Evolutionary conservation across 2,888 invertebrate species (phyloP).

Genomic region (Axea sp.): DNA sequence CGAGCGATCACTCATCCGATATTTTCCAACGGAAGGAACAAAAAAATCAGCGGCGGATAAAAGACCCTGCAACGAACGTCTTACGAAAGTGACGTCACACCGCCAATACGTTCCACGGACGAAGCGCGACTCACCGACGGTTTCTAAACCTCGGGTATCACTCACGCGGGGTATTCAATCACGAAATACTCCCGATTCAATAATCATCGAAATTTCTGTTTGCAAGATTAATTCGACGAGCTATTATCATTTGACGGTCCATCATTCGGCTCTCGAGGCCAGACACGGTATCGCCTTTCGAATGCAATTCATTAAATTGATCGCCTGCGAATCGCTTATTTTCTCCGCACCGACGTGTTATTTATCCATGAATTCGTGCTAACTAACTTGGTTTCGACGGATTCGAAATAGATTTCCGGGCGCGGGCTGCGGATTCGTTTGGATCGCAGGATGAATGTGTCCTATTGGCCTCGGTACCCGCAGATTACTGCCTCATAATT

Average conservation of each 20-base stretch:
- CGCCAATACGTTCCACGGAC: conserved; percentile 9
- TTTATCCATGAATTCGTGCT: conserved; percentile 47
- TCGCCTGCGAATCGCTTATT: conserved; percentile 22
- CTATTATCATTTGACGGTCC: conserved; percentile 57
- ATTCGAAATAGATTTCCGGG: conserved; percentile 56
- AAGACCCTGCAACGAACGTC: conserved; percentile 17
- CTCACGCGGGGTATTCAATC: conserved; percentile 40
- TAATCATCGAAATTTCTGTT: conserved; percentile 43
- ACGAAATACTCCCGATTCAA: conserved; percentile 51
- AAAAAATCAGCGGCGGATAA: conserved; percentile 23
- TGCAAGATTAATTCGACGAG: conserved; percentile 54
- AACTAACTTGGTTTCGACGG: conserved; percentile 32
- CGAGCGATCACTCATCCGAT: conserved; percentile 19
- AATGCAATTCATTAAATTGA: conserved; percentile 41
- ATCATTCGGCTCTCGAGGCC: conserved; percentile 40
- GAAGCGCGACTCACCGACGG: conserved; percentile 3
- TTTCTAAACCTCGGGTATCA: conserved; percentile 1
- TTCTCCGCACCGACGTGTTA: conserved; percentile 9
- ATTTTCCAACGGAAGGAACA: conserved; percentile 6
- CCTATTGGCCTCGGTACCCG: conserved; percentile 67
- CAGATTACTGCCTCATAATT: conserved; percentile 78
- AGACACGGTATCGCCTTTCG: conserved; percentile 10
- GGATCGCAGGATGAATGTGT: conserved; percentile 63
- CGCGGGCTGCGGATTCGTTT: conserved; percentile 27
- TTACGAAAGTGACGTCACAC: conserved; percentile 40